Percentiles rank a stretch among this genome's conserved stretches.
phyloP scores from a whole-genome alignment of 53 echinoderm and acorn worm species.

The Pentamera pediparva region DNA sequence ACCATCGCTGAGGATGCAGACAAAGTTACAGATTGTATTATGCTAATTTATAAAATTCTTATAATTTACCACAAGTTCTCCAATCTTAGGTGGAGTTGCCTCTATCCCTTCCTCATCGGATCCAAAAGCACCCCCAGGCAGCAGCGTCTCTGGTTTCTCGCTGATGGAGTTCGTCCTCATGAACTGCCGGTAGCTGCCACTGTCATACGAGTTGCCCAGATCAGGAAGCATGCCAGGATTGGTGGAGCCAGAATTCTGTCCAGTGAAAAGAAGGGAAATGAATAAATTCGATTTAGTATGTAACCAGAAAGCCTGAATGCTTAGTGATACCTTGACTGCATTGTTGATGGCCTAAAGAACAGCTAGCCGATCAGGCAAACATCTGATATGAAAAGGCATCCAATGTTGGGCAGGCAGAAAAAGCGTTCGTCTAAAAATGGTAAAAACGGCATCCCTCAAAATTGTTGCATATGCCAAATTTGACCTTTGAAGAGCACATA shows the following conservation, averaged over 20 bases:
- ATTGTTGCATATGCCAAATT: no score
- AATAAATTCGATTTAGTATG: neutral
- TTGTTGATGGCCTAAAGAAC: no score
- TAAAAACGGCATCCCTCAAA: no score
- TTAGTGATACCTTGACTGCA: no score
- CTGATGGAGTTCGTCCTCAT: conserved; percentile 7
- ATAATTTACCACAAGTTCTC: conserved; percentile 9
- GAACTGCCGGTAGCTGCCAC: neutral
- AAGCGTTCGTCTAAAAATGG: no score
- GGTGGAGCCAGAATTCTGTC: neutral
- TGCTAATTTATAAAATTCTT: neutral
- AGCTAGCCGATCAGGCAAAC: no score
- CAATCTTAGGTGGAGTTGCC: neutral
- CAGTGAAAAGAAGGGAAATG: neutral
- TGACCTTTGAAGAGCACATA: no score
- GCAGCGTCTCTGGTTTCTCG: conserved; percentile 8
- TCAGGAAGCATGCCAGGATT: conserved; percentile 1
- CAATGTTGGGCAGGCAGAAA: no score
- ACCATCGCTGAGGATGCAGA: no score
- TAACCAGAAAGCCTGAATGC: neutral
- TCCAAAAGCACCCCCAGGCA: conserved; percentile 19
- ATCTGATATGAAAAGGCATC: no score
- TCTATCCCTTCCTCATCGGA: neutral
- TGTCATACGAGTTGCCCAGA: conserved; percentile 10
- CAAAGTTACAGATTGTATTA: neutral